Conservation (phyloP, 2,888 invertebrate species). For the Eupeodes latifasciatus region DNA sequence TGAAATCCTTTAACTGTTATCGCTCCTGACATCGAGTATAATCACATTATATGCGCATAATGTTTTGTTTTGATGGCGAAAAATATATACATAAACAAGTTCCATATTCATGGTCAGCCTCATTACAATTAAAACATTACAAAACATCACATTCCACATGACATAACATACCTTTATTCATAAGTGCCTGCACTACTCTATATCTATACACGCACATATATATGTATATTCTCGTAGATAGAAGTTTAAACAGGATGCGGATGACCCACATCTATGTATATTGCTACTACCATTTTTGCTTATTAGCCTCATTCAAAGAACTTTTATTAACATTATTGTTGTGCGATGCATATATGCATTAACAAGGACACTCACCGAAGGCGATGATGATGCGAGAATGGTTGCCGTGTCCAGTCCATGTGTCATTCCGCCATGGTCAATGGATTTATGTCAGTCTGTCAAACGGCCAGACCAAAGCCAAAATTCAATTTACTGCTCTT, state of each 20-base stretch:
- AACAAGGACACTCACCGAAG: neutral
- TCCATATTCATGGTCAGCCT: slow-evolving; percentile 22
- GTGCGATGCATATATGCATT: slow-evolving; percentile 1
- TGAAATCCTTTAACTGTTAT: slow-evolving; percentile 21
- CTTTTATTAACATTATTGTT: slow-evolving; percentile 5
- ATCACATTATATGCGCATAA: neutral
- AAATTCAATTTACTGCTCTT: slow-evolving; percentile 43
- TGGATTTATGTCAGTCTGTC: slow-evolving; percentile 61
- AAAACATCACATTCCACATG: slow-evolving; percentile 27
- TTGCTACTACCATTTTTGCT: slow-evolving; percentile 13
- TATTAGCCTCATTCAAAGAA: neutral
- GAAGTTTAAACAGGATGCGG: slow-evolving; percentile 4
- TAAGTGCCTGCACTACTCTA: no score
- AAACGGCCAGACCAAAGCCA: slow-evolving; percentile 30
- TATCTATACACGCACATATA: no score
- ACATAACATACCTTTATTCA: neutral
- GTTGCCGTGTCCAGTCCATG: neutral
- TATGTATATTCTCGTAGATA: no score
- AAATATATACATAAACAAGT: slow-evolving; percentile 12
- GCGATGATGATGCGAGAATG: neutral
- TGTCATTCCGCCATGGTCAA: slow-evolving; percentile 31
- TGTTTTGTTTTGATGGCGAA: neutral
- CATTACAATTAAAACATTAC: slow-evolving; percentile 62
- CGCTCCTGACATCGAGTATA: slow-evolving; percentile 6
- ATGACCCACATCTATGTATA: neutral